These are phyloP conservation scores for Ceratina calcarata DNA, from an alignment of 1,140 invertebrate genomes.

Conservation along the genomic window DNA sequence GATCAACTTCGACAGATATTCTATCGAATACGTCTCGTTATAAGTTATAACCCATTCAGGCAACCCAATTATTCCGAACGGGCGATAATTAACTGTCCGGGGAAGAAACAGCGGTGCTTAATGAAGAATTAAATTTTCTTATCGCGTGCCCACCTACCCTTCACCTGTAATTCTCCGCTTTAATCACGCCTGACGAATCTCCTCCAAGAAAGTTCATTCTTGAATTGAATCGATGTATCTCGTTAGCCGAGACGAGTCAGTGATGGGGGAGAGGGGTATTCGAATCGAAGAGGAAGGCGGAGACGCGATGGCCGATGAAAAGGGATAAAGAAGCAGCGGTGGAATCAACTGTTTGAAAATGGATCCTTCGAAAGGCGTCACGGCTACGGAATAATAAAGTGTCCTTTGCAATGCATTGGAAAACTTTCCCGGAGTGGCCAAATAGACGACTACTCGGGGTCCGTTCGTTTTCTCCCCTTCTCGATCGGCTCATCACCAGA, in stretches of 20 bases:
- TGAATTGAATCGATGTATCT: constrained; percentile 58
- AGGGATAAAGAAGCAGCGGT: constrained; percentile 27
- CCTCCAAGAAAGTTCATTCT: constrained; percentile 54
- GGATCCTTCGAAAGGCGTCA: constrained; percentile 34
- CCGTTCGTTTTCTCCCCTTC: constrained; percentile 14
- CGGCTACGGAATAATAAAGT: constrained; percentile 61
- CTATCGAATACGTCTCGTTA: constrained; percentile 54
- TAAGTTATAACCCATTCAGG: constrained; percentile 46
- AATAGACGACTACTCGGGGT: constrained; percentile 5
- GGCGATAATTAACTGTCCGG: constrained; percentile 62
- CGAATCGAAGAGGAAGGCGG: constrained; percentile 29
- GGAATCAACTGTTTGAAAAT: constrained; percentile 49
- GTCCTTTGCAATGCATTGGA: constrained; percentile 35
- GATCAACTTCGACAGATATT: constrained; percentile 43
- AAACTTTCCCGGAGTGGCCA: constrained; percentile 36
- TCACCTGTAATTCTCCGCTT: constrained; percentile 63
- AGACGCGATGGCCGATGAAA: constrained; percentile 14
- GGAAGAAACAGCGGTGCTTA: constrained; percentile 65
- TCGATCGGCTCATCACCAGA: constrained; percentile 10
- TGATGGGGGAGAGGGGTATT: not conserved
- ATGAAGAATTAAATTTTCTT: constrained; percentile 76
- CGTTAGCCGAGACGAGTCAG: constrained; percentile 46
- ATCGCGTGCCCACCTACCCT: constrained; percentile 64
- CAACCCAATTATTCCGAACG: constrained; percentile 59
- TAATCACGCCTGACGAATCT: constrained; percentile 71